Conservation (phyloP, 2,888 invertebrate species). For the Aphidius colemani region DNA sequence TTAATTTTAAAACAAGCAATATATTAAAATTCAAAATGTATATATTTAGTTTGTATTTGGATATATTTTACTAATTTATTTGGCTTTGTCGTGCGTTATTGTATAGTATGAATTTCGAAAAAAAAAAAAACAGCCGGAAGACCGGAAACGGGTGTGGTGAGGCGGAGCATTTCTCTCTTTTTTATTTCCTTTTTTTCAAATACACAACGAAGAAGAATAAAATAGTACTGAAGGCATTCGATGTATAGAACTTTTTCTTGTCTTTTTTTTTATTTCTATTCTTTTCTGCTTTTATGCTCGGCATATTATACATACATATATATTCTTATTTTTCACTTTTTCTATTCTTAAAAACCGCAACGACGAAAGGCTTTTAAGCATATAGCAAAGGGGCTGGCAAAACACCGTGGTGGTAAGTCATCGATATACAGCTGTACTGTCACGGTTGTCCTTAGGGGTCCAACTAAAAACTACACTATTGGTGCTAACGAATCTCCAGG, state of each 20-base stretch:
- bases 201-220: slow-evolving; percentile 22
- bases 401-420: slow-evolving; percentile 42
- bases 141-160: slow-evolving; percentile 33
- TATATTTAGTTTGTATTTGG: too few species aligned
- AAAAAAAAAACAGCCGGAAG: slow-evolving; percentile 35
- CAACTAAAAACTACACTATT: slow-evolving; percentile 48
- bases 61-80: not conserved
- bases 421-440: slow-evolving; percentile 44
- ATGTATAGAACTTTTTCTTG: slow-evolving; percentile 27
- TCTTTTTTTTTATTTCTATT: slow-evolving; percentile 18
- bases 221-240: slow-evolving; percentile 14
- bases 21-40: too few species aligned
- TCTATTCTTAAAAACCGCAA: slow-evolving; percentile 43
- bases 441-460: slow-evolving; percentile 40
- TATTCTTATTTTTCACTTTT: slow-evolving; percentile 19
- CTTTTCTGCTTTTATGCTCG: not conserved
- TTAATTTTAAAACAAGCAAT: too few species aligned
- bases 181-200: slow-evolving; percentile 5
- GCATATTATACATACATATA: slow-evolving; percentile 15
- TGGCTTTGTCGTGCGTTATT: slow-evolving; percentile 4
- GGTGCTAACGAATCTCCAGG: slow-evolving; percentile 53
- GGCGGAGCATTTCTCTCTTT: slow-evolving; percentile 32
- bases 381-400: slow-evolving; percentile 31
- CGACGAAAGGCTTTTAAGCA: slow-evolving; percentile 50
- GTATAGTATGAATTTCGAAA: too few species aligned